Base-by-base conservation (phyloP, 2,888 invertebrate species). In the Neria commutata region DNA sequence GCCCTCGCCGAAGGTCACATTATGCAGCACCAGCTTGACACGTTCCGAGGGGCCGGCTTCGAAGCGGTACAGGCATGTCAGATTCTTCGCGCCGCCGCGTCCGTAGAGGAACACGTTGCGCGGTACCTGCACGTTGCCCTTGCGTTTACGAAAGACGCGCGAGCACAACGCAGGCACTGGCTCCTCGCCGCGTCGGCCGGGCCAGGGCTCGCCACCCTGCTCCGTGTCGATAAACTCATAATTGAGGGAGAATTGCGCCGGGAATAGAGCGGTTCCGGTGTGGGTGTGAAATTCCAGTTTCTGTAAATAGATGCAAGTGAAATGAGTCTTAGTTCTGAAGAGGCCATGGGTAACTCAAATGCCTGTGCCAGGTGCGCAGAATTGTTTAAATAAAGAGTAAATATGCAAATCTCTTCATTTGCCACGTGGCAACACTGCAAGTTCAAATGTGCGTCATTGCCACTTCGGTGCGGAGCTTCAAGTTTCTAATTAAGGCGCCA, bases 151-250 rank as follows among this genome's bases (percentile, higher is more conserved):
- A 80, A 88, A 89, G n/a, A 88, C 78, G 46, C 89, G 80, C 50
- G 86, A 85, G 73, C 89, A 89, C 1, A 84, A 77, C n/a, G 73
- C 67, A 46, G 81, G 81, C 26, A 79, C 80, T 10, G 85, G 84
- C 59, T 78, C 78, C 40, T 81, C 82, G 40, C 80, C 81, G 6
- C 82, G 81, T 24, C 80, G 75, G 1, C 83, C 83, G 1, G 85
- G 81, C 85, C 89, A 87, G 8, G 85, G 82, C 60, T 87, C 87
- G 14, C 92, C 92, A 26, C 89, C 90, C 62, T 91, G 85, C 40
- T 89, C 84, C 2, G 92, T 92, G 75, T 93, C 92, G 21, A 93
- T 87, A 76, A 93, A 93, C 80, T 93, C 93, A 78, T 92, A 93
- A 70, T 91, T 89, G 49, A 90, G 77, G 54, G 87, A 83, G 76